Evolutionary conservation across 2,797 vertebrate species (phyloP), one percentile per base, ranked within the genome.

Genomic region (Dendrocincla fuliginosa): DNA sequence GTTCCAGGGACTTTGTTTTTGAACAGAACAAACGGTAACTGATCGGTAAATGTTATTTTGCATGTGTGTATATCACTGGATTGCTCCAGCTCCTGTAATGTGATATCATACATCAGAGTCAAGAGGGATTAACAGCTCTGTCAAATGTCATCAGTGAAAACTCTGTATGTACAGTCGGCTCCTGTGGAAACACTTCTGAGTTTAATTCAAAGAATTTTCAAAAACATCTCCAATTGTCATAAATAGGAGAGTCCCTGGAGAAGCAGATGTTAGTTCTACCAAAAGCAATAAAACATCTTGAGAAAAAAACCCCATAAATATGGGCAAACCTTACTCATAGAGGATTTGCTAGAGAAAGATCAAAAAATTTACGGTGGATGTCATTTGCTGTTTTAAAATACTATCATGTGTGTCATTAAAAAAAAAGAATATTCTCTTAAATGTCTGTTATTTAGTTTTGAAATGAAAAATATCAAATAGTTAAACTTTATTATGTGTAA

Each of bases 401-500:
- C 74, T 90, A 92, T 84, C 93, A 52, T 41, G 82, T 95, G 95
- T 94, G 82, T 90, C 91, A 91, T 96, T 92, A 93, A 93, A 95
- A 94, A 94, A 73, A 94, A 89, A 70, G 74, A 95, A 80, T 89
- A 95, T 91, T 92, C 89, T 85, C 96, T 96, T 95, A 95, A 97
- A 96, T 84, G 92, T 88, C 95, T 97, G 87, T 97, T 97, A 97
- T 96, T 98, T 97, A 96, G 94, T 97, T 98, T 97, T 96, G 73
- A 97, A 97, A 97, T 97, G 93, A 97, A 97, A 97, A 97, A 97
- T 96, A 97, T 70, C 92, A 96, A 98, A 97, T 95, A 97, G 96
- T 98, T 98, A 98, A 98, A 98, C 86, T 98, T 98, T 98, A 97
- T 98, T 97, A 97, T 92, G 96, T 98, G 97, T 97, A 97, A 98